A percentile compares a stretch with the other conserved stretches of the same genome.
Evolutionary conservation across 2,888 invertebrate genomes (phyloP).

Genomic region (Drosophila meridionalis): DNA sequence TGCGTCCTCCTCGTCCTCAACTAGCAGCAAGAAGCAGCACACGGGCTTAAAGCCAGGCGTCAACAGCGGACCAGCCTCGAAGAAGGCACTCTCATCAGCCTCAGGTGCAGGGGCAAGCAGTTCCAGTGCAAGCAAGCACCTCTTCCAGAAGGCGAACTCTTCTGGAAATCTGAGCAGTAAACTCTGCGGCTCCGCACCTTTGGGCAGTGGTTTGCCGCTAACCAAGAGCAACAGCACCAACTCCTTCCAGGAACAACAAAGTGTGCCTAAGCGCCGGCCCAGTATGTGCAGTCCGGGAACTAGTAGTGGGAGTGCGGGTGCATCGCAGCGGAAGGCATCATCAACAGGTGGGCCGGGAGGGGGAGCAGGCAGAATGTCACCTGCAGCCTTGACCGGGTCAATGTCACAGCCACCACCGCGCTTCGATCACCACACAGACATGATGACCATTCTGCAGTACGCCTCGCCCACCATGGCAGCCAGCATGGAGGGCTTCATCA

Average conservation of each 20-base stretch:
- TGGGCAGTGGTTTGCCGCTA: constrained; percentile 65
- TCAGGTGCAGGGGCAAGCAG: constrained; percentile 68
- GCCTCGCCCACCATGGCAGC: constrained; percentile 87
- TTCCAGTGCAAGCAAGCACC: constrained; percentile 83
- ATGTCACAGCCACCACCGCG: constrained; percentile 80
- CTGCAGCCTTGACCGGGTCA: constrained; percentile 65
- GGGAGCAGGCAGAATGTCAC: constrained; percentile 14
- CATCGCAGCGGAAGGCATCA: constrained; percentile 49
- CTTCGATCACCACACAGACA: constrained; percentile 82
- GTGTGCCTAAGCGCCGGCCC: constrained; percentile 59
- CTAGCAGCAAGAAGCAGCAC: constrained; percentile 87
- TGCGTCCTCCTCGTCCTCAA: constrained; percentile 22
- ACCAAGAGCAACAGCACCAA: constrained; percentile 84
- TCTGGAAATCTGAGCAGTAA: constrained; percentile 83
- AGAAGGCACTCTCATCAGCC: constrained; percentile 84
- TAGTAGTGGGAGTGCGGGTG: constrained; percentile 23
- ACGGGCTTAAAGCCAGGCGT: constrained; percentile 94
- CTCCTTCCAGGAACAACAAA: constrained; percentile 72
- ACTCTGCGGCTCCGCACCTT: constrained; percentile 51
- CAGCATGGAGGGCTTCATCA: constrained; percentile 90
- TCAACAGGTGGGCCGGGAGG: background rate
- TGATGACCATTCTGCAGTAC: constrained; percentile 86
- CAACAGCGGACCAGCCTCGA: constrained; percentile 94
- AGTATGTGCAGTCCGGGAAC: constrained; percentile 62
- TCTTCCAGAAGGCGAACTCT: constrained; percentile 84